Evolutionary conservation across 2,113 vertebrate genomes (phyloP).

Genomic region (Petromus typicus): DNA sequence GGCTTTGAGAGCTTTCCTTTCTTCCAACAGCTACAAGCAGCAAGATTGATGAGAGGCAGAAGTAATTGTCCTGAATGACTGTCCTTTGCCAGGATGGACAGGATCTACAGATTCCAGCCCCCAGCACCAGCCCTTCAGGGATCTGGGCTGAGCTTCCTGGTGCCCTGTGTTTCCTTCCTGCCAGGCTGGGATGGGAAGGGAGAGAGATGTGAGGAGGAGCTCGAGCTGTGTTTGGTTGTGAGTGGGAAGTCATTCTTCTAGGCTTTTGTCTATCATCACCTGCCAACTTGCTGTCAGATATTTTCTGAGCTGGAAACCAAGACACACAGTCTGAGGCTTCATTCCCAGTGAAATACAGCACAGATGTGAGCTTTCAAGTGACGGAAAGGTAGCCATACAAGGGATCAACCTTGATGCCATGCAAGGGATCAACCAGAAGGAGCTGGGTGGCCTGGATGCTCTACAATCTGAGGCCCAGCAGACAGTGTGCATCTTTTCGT

Average conservation of each 20-base stretch:
- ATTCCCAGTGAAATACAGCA: not conserved
- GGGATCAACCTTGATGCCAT: not conserved
- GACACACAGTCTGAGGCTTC: not conserved
- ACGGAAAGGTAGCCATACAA: not conserved
- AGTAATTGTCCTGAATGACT: not conserved
- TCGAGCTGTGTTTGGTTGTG: not conserved
- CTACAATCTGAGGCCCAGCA: not conserved
- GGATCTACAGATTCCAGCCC: accelerated
- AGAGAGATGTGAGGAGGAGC: not conserved
- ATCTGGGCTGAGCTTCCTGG: not conserved
- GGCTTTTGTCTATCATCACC: not conserved
- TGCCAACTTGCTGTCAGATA: not conserved
- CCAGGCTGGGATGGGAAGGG: not conserved
- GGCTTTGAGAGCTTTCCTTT: not conserved
- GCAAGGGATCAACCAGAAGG: not conserved
- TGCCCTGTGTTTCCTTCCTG: not conserved
- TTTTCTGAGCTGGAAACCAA: not conserved
- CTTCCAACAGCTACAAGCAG: not conserved
- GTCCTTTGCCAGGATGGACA: not conserved
- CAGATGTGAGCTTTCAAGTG: not conserved
- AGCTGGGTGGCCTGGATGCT: not conserved
- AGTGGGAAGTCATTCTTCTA: not conserved
- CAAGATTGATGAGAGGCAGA: not conserved
- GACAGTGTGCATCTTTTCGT: accelerated
- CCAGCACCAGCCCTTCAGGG: accelerated